phyloP scores from a whole-genome alignment of 92 coral and sea anemone genomes.

The Epizoanthus rinbou region DNA sequence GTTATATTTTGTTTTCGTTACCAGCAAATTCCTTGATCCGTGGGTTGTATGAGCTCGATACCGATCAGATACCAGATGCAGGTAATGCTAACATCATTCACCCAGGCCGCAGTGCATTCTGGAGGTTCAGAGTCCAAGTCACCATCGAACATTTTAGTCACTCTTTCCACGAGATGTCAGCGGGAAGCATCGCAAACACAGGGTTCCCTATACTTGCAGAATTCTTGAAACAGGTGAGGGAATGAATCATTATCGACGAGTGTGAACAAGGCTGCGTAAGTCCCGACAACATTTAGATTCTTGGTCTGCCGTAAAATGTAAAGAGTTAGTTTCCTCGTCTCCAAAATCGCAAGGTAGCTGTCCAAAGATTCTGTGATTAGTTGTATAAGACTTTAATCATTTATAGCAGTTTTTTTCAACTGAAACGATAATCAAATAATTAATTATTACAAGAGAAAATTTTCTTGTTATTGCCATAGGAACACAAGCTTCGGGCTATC shows the following conservation, averaged over 20 bases:
- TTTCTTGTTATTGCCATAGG: slow-evolving; percentile 40
- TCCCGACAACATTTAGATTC: too few species aligned
- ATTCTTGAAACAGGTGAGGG: slow-evolving; percentile 55
- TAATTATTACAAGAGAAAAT: too few species aligned
- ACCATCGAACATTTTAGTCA: slow-evolving; percentile 70
- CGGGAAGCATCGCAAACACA: slow-evolving; percentile 16
- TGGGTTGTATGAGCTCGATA: slow-evolving; percentile 67
- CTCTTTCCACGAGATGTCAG: slow-evolving; percentile 66
- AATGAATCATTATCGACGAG: too few species aligned
- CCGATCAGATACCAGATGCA: slow-evolving; percentile 20
- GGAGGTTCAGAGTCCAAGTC: slow-evolving; percentile 75
- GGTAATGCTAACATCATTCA: slow-evolving; percentile 25
- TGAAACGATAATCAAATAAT: too few species aligned
- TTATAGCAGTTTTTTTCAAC: too few species aligned
- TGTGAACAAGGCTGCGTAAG: too few species aligned
- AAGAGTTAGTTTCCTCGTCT: too few species aligned
- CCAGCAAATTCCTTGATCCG: slow-evolving; percentile 54
- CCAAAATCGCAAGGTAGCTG: neutral
- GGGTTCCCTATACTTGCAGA: slow-evolving; percentile 56
- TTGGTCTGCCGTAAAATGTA: neutral
- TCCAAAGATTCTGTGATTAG: too few species aligned
- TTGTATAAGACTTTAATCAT: too few species aligned
- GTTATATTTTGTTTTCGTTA: too few species aligned
- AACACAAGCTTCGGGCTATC: slow-evolving; percentile 74
- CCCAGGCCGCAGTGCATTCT: slow-evolving; percentile 50